Evolutionary conservation across 1,140 invertebrate species (phyloP), one percentile per base, ranked within the genome.

Genomic region (Notospermus geniculatus): DNA sequence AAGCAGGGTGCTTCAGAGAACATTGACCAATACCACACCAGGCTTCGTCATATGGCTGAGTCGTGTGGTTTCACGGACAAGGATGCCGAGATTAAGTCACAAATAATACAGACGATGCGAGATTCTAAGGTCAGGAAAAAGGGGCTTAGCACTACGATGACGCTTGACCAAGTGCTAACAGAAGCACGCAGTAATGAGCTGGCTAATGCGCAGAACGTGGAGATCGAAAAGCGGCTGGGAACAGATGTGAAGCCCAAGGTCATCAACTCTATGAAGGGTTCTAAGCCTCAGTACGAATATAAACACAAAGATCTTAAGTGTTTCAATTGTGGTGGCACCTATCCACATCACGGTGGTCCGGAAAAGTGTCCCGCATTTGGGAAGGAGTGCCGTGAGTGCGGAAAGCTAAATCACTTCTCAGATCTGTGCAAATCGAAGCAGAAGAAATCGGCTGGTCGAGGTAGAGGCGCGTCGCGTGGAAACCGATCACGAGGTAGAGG

Each of bases 281-380:
- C 46, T 27, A 19, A 19, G 46, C n/a, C 19, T 7, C 4, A 50
- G n/a, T 19, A 5, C 9, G 4, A 5, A 23, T 7, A 4, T 36
- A 4, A 36, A 15, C 15, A 5, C 4, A 23, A 23, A n/a, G n/a
- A 50, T 15, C 32, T 36, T 4, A 50, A 50, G n/a, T 50, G 5
- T n/a, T 50, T 7, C 25, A 50, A 50, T n/a, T 50, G 46, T 50
- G 46, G 46, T 50, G 25, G 25, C n/a, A 7, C 46, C n/a, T 50
- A 50, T n/a, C n/a, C 46, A n/a, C n/a, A 50, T 50, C 4, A 4
- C 4, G n/a, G n/a, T 50, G 46, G 46, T 23, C 25, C n/a, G 9
- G 46, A 50, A 7, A 7, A 5, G 5, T 36, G 32, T 36, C 32
- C 32, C 5, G 32, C 32, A 36, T 36, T 4, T 15, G 32, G 32